Conservation (phyloP, 2,888 invertebrate species). For the Drosophila mimetica region DNA sequence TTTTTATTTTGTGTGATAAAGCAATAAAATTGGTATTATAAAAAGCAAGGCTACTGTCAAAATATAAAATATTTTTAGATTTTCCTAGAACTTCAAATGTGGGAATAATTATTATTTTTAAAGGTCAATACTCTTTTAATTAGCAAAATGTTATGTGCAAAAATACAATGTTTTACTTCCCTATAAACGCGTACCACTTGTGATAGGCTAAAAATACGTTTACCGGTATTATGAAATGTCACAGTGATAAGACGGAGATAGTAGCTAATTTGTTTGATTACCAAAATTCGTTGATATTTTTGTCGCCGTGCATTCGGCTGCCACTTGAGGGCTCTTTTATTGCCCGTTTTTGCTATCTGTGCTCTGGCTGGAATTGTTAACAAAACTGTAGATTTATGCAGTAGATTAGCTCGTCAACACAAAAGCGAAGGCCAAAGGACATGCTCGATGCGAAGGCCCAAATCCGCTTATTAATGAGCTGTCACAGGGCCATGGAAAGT, state of each 20-base stretch:
- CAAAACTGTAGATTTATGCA: conserved; percentile 72
- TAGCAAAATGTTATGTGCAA: neutral
- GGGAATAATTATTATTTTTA: neutral
- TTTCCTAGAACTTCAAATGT: no score
- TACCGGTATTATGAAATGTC: neutral
- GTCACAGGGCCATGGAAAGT: conserved; percentile 52
- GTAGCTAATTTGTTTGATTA: conserved; percentile 2
- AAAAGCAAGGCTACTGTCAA: no score
- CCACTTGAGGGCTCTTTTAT: conserved; percentile 13
- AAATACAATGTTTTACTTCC: neutral
- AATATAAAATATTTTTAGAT: no score
- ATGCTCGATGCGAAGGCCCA: conserved; percentile 39
- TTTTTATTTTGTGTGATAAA: no score
- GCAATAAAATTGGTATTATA: no score
- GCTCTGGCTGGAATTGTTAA: conserved; percentile 66
- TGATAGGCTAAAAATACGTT: conserved; percentile 2
- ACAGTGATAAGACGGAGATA: neutral
- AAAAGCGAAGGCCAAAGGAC: conserved; percentile 49
- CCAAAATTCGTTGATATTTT: conserved; percentile 8
- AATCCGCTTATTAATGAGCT: conserved; percentile 76
- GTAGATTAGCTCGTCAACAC: conserved; percentile 71
- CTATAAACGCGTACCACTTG: neutral
- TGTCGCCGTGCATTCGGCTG: conserved; percentile 16
- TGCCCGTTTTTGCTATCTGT: conserved; percentile 25
- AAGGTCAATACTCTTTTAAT: no score